phyloP scores from a whole-genome alignment of 2,888 invertebrate genomes.

The Cosmia trapezina region DNA sequence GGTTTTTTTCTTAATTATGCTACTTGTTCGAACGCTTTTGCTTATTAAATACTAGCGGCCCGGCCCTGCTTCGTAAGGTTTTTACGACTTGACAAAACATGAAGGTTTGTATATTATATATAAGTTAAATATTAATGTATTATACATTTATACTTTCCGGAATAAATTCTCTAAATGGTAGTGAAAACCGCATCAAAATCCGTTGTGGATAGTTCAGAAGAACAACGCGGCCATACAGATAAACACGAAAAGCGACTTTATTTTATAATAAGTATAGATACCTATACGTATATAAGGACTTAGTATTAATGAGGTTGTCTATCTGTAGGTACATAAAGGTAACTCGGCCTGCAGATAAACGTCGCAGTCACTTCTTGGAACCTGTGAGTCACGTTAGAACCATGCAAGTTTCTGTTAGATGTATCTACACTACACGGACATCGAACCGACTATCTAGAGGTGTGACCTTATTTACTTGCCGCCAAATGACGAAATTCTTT shows the following conservation, averaged over 20 bases:
- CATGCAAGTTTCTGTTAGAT: constrained; percentile 68
- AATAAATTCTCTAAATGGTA: no score
- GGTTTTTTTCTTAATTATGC: no score
- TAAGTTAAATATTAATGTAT: no score
- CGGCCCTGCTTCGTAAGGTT: no score
- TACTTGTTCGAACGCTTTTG: constrained; percentile 4
- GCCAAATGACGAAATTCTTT: constrained; percentile 55
- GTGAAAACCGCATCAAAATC: no score
- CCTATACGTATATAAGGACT: constrained; percentile 2
- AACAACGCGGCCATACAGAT: no score
- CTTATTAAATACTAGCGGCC: constrained; percentile 13
- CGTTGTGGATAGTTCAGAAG: no score
- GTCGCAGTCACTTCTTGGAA: constrained; percentile 57
- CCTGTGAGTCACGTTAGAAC: constrained; percentile 74
- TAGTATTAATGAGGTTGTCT: constrained; percentile 21
- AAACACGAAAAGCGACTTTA: no score
- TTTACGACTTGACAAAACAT: no score
- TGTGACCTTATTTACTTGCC: constrained; percentile 70
- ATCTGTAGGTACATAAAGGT: constrained; percentile 45
- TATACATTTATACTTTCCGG: no score
- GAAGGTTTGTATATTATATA: no score
- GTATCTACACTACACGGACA: constrained; percentile 68
- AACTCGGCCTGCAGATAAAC: constrained; percentile 55
- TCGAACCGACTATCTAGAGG: constrained; percentile 69
- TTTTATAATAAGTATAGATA: no score